Evolutionary conservation across 2,113 vertebrate species (phyloP).

Genomic region (Ailurus styani): DNA sequence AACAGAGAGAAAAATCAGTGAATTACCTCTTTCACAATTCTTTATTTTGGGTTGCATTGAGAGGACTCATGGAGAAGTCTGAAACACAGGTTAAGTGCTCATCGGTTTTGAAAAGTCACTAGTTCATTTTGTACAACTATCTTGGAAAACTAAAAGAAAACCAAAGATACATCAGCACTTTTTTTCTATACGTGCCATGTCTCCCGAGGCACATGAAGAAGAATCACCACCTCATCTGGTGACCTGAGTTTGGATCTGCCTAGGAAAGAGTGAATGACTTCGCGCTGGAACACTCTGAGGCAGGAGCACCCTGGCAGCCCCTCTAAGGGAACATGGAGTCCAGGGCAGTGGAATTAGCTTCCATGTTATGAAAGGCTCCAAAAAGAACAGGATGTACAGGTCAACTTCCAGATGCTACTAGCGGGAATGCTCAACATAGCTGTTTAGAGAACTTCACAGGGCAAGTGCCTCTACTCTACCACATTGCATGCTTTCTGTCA

Average conservation of each 20-base stretch:
- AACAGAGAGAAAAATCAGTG: not conserved
- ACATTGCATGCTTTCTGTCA: not conserved
- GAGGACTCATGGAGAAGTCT: not conserved
- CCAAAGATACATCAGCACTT: not conserved
- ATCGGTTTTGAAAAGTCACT: not conserved
- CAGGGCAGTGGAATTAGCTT: not conserved
- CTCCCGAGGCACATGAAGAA: not conserved
- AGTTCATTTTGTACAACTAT: not conserved
- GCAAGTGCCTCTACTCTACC: not conserved
- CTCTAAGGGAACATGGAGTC: not conserved
- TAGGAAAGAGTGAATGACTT: not conserved
- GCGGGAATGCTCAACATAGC: not conserved
- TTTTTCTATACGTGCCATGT: not conserved
- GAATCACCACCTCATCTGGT: not conserved
- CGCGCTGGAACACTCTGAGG: not conserved
- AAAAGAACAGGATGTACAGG: not conserved
- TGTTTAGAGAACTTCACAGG: not conserved
- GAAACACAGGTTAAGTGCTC: not conserved
- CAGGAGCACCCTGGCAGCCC: not conserved
- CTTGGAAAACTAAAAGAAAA: not conserved
- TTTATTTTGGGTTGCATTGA: not conserved
- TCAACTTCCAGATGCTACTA: not conserved
- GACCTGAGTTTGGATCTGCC: not conserved
- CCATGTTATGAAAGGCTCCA: not conserved
- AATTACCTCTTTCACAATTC: not conserved